Percentiles rank a stretch among this genome's conserved stretches.
These are phyloP conservation scores for Drosophila cardini DNA, from an alignment of 1,140 invertebrate genomes.

Conservation along the genomic window DNA sequence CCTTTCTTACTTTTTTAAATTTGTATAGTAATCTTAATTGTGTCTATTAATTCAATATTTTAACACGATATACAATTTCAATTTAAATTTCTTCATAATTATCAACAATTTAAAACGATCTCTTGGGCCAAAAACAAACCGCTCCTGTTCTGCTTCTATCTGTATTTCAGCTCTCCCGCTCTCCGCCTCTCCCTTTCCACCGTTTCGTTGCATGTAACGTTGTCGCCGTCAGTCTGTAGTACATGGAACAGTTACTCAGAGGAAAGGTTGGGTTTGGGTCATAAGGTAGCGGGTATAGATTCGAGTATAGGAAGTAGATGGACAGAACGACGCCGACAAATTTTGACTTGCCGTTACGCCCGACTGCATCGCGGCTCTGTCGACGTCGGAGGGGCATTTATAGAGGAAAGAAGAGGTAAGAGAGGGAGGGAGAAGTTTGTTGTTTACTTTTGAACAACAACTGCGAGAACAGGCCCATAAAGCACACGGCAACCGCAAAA, in stretches of 20 bases:
- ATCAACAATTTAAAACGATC: background rate
- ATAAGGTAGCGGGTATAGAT: slow-evolving; percentile 1
- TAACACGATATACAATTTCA: too few relatives aligned
- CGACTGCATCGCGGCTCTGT: slow-evolving; percentile 47
- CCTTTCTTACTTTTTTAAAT: too few relatives aligned
- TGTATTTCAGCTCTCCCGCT: background rate
- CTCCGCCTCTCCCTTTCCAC: background rate
- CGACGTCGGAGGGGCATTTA: background rate
- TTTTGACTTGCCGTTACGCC: slow-evolving; percentile 74
- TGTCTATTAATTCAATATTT: background rate
- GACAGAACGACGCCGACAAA: slow-evolving; percentile 55
- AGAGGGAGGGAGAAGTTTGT: slow-evolving; percentile 3
- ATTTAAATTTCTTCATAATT: too few relatives aligned
- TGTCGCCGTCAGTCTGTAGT: slow-evolving; percentile 29
- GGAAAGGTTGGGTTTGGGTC: background rate
- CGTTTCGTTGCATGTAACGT: background rate
- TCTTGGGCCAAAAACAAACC: background rate
- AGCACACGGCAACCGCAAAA: slow-evolving; percentile 68
- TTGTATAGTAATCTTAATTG: background rate
- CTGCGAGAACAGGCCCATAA: slow-evolving; percentile 43
- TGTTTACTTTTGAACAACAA: slow-evolving; percentile 57
- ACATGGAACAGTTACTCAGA: slow-evolving; percentile 8
- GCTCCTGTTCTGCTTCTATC: slow-evolving; percentile 11
- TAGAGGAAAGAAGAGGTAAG: background rate
- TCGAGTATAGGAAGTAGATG: slow-evolving; percentile 39